phyloP scores from a whole-genome alignment of 2,888 invertebrate genomes.

The Ectemnius lituratus region DNA sequence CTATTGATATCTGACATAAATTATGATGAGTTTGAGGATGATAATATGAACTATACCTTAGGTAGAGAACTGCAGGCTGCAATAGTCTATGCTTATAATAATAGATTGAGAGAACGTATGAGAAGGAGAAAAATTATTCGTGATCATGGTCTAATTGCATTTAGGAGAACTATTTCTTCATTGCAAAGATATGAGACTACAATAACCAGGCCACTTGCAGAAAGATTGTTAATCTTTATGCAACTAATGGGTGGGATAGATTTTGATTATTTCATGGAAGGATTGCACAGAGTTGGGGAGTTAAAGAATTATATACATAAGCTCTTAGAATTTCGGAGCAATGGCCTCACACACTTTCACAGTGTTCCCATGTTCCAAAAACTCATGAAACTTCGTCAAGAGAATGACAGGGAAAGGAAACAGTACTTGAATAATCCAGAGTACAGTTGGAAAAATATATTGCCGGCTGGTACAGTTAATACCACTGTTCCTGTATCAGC shows the following conservation, averaged over 20 bases:
- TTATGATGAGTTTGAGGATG: slow-evolving; percentile 75
- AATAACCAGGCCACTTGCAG: slow-evolving; percentile 80
- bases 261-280: slow-evolving; percentile 88
- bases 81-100: slow-evolving; percentile 86
- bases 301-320: slow-evolving; percentile 82
- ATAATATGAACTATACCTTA: slow-evolving; percentile 79
- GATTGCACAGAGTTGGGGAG: slow-evolving; percentile 85
- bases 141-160: slow-evolving; percentile 88
- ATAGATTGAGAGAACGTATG: slow-evolving; percentile 86
- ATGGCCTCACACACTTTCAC: slow-evolving; percentile 85
- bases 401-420: slow-evolving; percentile 79
- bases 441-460: slow-evolving; percentile 67
- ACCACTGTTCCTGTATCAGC: slow-evolving; percentile 54
- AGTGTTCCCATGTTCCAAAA: slow-evolving; percentile 84
- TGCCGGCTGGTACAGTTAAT: slow-evolving; percentile 54
- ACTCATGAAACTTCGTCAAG: slow-evolving; percentile 82
- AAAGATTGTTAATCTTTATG: slow-evolving; percentile 85
- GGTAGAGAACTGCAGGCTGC: slow-evolving; percentile 84
- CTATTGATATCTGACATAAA: slow-evolving; percentile 79
- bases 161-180: slow-evolving; percentile 85
- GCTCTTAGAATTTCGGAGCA: slow-evolving; percentile 83
- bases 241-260: slow-evolving; percentile 86
- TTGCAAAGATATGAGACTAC: slow-evolving; percentile 85
- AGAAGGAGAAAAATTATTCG: slow-evolving; percentile 86
- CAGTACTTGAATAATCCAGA: slow-evolving; percentile 71